Conservation (phyloP, 2,797 vertebrate genomes). For the Darevskia mixta region DNA sequence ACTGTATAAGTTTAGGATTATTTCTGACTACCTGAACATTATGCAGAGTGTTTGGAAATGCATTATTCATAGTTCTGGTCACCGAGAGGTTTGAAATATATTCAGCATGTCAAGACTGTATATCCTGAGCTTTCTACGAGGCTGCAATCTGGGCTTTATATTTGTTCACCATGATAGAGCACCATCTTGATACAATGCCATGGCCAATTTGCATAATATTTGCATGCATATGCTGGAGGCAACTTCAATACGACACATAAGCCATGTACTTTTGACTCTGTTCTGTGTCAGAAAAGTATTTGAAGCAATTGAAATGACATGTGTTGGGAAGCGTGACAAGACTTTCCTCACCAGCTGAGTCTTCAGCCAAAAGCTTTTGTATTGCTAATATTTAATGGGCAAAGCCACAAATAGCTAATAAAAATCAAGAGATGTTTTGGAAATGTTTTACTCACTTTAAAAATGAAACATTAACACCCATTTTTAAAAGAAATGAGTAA, state of each 20-base stretch:
- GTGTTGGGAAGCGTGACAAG: slow-evolving; percentile 10
- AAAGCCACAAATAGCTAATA: neutral
- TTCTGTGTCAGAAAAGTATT: slow-evolving; percentile 14
- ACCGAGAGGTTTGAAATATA: neutral
- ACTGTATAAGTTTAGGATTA: neutral
- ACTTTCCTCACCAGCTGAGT: neutral
- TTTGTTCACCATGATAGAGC: neutral
- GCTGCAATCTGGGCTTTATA: neutral
- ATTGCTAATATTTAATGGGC: neutral
- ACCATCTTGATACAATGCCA: neutral
- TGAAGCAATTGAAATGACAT: slow-evolving; percentile 23
- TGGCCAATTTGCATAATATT: slow-evolving; percentile 2
- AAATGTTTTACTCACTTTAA: neutral
- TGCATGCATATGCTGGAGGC: neutral
- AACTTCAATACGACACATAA: neutral
- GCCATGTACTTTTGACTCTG: slow-evolving; percentile 15
- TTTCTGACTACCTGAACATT: neutral
- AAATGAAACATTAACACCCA: neutral
- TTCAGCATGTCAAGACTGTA: neutral
- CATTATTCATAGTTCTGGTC: neutral
- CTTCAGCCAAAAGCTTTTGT: neutral
- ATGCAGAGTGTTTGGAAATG: neutral
- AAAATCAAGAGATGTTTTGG: neutral
- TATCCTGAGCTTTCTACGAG: neutral
- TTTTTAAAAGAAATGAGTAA: neutral